Base-by-base conservation (phyloP, 2,113 vertebrate species). In the Corydoras sp. region DNA sequence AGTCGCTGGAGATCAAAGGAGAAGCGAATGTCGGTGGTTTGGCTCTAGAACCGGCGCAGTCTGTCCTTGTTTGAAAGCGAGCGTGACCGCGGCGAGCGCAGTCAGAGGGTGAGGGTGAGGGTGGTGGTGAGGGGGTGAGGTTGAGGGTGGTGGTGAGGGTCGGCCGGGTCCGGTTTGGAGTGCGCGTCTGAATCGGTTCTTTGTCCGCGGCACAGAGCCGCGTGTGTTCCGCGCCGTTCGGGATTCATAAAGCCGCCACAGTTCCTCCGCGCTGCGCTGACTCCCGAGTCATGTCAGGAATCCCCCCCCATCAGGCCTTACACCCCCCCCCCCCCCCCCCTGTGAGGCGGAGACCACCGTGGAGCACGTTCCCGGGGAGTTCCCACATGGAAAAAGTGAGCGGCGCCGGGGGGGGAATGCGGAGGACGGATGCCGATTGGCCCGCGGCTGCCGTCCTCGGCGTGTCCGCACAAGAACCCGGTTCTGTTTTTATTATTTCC, bases 231-330 rank as follows among this genome's bases (percentile, higher is more conserved):
- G 72, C 75, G 58, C 83, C n/a, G 73, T 82, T 77, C 80, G 77
- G 68, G 1, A 30, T 6, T 64, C 76, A 89, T 88, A 91, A 88
- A 88, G 88, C 85, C 61, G 3, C 83, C 85, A 88, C 82, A 89
- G 86, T 89, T 82, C 83, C 75, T 18, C 81, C 60, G 58, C 74
- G 55, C 76, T 81, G 80, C 79, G 86, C 81, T 86, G 83, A 84
- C 75, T 74, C 78, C 70, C 31, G 78, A 80, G 86, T 80, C 74
- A 83, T 86, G 85, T 82, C 60, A 77, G 54, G 79, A 86, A 87
- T 87, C 82, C 83, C 82, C 79, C 49, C 10, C 62, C 71, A 62
- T 8, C 35, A 43, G 35, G 0, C 81, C 32, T 35, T 54, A 51
- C 55, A 8, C 61, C 43, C 10, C 30, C 14, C 35, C 55, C 6